Percentiles rank a stretch among this genome's conserved stretches.
These are phyloP conservation scores for Aphelinus atriplicis DNA, from an alignment of 1,140 invertebrate genomes.

Conservation along the genomic window DNA sequence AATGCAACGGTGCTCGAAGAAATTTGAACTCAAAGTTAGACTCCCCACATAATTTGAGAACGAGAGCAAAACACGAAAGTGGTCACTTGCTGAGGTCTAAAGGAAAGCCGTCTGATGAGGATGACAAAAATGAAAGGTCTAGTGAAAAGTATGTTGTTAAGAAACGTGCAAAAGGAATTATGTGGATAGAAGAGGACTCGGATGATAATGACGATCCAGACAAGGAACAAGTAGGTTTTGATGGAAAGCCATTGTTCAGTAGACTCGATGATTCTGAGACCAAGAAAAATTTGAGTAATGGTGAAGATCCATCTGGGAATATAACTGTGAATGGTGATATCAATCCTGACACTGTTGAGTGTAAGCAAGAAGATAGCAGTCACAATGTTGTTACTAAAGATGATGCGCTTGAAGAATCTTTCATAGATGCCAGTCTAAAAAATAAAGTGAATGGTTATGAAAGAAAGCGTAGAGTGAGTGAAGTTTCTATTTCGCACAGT, in stretches of 20 bases:
- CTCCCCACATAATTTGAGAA: slow-evolving; percentile 61
- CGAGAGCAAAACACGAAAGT: slow-evolving; percentile 61
- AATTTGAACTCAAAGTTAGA: slow-evolving; percentile 59
- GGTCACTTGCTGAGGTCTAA: slow-evolving; percentile 63
- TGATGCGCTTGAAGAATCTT: slow-evolving; percentile 24
- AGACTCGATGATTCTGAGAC: slow-evolving; percentile 41
- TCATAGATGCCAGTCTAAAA: slow-evolving; percentile 20
- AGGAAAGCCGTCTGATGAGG: slow-evolving; percentile 58
- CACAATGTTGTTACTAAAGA: slow-evolving; percentile 20
- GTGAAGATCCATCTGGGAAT: slow-evolving; percentile 13
- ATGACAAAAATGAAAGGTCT: slow-evolving; percentile 50
- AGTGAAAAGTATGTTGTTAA: slow-evolving; percentile 63
- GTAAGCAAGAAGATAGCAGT: slow-evolving; percentile 29
- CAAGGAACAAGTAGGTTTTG: slow-evolving; percentile 39
- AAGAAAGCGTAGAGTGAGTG: slow-evolving; percentile 5
- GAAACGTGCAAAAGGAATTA: slow-evolving; percentile 62
- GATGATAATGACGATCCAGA: slow-evolving; percentile 46
- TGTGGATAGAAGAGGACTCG: slow-evolving; percentile 61
- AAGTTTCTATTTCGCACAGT: slow-evolving; percentile 14
- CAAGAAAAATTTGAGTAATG: slow-evolving; percentile 29
- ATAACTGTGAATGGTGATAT: slow-evolving; percentile 32
- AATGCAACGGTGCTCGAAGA: slow-evolving; percentile 61
- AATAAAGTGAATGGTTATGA: slow-evolving; percentile 37
- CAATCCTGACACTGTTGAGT: slow-evolving; percentile 5
- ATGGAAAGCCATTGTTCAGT: slow-evolving; percentile 39